Conservation (phyloP, 1,140 invertebrate genomes). For the Drosophila erecta region DNA sequence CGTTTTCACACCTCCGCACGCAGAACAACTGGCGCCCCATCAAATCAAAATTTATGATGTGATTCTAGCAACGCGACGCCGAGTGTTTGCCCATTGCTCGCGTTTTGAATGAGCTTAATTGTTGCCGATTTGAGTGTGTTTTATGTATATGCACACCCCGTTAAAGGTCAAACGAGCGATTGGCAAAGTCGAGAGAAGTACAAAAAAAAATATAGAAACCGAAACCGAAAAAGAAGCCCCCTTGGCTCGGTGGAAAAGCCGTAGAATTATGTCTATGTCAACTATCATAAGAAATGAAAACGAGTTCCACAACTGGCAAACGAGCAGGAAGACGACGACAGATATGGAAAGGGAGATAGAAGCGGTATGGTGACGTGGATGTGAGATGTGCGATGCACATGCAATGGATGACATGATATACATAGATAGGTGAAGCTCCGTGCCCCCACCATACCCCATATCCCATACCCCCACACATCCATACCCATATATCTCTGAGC, state of each 20-base stretch:
- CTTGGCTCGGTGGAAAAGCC: slow-evolving; percentile 18
- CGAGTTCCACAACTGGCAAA: slow-evolving; percentile 56
- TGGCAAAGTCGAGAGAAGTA: slow-evolving; percentile 41
- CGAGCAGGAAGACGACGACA: slow-evolving; percentile 31
- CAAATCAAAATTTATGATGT: slow-evolving; percentile 72
- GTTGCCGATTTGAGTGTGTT: slow-evolving; percentile 54
- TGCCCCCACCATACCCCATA: neutral
- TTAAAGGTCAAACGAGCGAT: slow-evolving; percentile 80
- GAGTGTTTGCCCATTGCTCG: slow-evolving; percentile 68
- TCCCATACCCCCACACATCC: neutral
- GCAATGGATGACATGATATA: slow-evolving; percentile 56
- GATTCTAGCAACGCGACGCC: slow-evolving; percentile 62
- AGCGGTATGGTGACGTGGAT: slow-evolving; percentile 30
- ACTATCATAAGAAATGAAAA: slow-evolving; percentile 64
- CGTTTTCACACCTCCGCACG: slow-evolving; percentile 38
- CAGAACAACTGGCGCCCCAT: slow-evolving; percentile 23
- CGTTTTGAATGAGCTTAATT: slow-evolving; percentile 81
- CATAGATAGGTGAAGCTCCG: slow-evolving; percentile 18
- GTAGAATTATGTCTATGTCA: slow-evolving; percentile 59
- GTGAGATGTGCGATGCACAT: slow-evolving; percentile 50
- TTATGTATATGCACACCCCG: slow-evolving; percentile 38
- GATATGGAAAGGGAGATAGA: slow-evolving; percentile 5
- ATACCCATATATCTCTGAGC: neutral
- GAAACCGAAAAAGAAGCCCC: slow-evolving; percentile 19
- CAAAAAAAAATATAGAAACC: slow-evolving; percentile 15